phyloP scores from a whole-genome alignment of 2,113 vertebrate species.

The Galbula dea region DNA sequence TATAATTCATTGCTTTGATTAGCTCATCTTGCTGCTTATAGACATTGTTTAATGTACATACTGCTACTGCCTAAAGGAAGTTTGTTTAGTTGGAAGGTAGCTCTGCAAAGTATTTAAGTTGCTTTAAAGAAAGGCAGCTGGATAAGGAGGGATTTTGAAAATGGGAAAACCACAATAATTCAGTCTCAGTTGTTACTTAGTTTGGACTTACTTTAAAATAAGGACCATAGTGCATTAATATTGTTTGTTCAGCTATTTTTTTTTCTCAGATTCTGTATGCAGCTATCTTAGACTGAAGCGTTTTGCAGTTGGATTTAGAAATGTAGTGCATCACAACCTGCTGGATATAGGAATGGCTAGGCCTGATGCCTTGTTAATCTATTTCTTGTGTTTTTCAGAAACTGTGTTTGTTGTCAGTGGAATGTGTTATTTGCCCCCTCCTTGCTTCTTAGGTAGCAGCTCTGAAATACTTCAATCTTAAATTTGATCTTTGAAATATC shows the following conservation, averaged over 20 bases:
- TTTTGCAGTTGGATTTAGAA: not conserved
- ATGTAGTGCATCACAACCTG: not conserved
- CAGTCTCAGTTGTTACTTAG: not conserved
- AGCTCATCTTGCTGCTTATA: not conserved
- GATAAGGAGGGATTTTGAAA: not conserved
- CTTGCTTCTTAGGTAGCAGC: not conserved
- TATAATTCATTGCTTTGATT: not conserved
- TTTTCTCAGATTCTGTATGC: not conserved
- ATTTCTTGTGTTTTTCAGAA: not conserved
- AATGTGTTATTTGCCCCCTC: not conserved
- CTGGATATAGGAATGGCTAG: not conserved
- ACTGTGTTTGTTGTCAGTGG: not conserved
- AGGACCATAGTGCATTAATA: not conserved
- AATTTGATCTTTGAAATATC: not conserved
- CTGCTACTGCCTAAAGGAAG: not conserved
- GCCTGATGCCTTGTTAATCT: not conserved
- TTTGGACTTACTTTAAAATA: not conserved
- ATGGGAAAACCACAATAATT: not conserved
- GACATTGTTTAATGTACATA: not conserved
- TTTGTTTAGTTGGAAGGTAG: conserved; percentile 8
- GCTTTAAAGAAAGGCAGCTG: not conserved
- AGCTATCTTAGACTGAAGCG: not conserved
- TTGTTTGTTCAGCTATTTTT: not conserved
- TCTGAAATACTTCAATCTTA: conserved; percentile 7
- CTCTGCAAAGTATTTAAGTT: conserved; percentile 16